Percentiles rank a stretch among this genome's conserved stretches.
These are phyloP conservation scores for Mythimna lalbum DNA, from an alignment of 2,888 invertebrate species.

Conservation along the genomic window DNA sequence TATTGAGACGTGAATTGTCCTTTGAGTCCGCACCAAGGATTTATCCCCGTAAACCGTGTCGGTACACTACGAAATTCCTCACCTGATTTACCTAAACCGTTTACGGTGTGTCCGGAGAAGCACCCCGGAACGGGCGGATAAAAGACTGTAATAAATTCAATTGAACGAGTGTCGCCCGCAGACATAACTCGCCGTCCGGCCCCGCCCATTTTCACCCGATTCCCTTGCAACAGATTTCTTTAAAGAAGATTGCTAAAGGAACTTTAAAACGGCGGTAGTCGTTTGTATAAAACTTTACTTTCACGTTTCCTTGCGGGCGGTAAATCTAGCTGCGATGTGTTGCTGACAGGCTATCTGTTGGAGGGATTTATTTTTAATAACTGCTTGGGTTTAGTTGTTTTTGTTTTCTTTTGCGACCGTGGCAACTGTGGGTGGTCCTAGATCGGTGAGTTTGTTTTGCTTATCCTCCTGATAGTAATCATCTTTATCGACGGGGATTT, in stretches of 20 bases:
- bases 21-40: constrained; percentile 31
- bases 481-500: background rate
- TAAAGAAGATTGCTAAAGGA: constrained; percentile 75
- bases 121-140: constrained; percentile 66
- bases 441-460: background rate
- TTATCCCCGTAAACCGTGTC: constrained; percentile 47
- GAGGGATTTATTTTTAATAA: constrained; percentile 59
- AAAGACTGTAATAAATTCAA: constrained; percentile 83
- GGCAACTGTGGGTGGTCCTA: background rate
- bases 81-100: constrained; percentile 67
- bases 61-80: constrained; percentile 45
- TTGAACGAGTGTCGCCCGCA: constrained; percentile 81
- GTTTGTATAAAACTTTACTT: constrained; percentile 82
- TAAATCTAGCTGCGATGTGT: constrained; percentile 66
- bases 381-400: constrained; percentile 28
- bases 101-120: constrained; percentile 64
- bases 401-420: constrained; percentile 25
- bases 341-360: constrained; percentile 68
- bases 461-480: too few species aligned
- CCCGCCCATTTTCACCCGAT: constrained; percentile 69
- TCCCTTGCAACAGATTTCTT: constrained; percentile 78
- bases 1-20: constrained; percentile 26
- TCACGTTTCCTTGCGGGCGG: constrained; percentile 66
- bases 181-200: constrained; percentile 74
- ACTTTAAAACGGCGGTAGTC: constrained; percentile 79